Evolutionary conservation across 2,797 vertebrate genomes (phyloP), one percentile per base, ranked within the genome.

Genomic region (Catostomus latipinnis): DNA sequence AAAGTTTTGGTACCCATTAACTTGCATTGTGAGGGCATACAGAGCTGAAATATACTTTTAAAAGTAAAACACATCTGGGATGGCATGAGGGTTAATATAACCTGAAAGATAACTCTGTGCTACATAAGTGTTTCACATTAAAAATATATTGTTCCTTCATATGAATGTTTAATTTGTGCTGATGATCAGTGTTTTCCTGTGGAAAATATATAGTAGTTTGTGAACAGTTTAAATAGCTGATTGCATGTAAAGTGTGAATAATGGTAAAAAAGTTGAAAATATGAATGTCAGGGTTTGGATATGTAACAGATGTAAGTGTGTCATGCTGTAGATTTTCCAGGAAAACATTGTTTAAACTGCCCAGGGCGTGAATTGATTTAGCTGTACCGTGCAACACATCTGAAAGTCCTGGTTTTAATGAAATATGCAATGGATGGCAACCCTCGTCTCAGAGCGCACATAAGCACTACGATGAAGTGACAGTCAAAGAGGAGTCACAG

Each of bases 381-480:
- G 50, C 57, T 63, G 76, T 61, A 58, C 50, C 34, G 5, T 50
- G 34, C 4, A 60, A 73, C 62, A n/a, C 43, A 46, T 69, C 67
- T 8, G 76, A 14, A 82, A 9, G 61, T 67, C 58, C 53, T 60
- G 71, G 65, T 69, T 18, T 57, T 58, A 71, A 49, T 57, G 76
- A 79, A 79, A 83, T 79, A 83, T 83, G 76, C 81, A 83, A 71
- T 66, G 61, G 76, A 75, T 60, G 69, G 53, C 58, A 60, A 46
- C 53, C 14, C 10, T 56, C 1, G 1, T 62, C 8, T 67, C 14
- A 67, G 18, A 63, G 8, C 22, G 9, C 62, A 72, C 52, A 48
- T 16, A 8, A 46, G 34, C 68, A 56, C 45, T 58, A 8, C 5
- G 16, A 58, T 83, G 11, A 62, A 56, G 63, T 16, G 46, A 69